phyloP scores from a whole-genome alignment of 2,888 invertebrate genomes.

The Dryobota labecula region DNA sequence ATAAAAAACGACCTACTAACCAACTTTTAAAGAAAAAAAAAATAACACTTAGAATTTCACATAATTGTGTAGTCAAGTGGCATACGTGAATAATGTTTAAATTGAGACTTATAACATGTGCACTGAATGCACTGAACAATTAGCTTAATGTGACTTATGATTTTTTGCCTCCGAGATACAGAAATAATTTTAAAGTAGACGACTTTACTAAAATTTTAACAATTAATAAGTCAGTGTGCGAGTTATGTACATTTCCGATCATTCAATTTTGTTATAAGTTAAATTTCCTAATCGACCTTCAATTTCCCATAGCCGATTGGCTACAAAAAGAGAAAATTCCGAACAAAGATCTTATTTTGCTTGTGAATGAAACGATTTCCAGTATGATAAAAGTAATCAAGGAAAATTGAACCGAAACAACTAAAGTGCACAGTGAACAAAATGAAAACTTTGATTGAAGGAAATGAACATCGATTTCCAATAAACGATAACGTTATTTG shows the following conservation, averaged over 20 bases:
- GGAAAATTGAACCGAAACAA: conserved; percentile 33
- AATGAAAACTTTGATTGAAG: conserved; percentile 31
- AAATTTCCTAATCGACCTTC: conserved; percentile 20
- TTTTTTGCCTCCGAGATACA: too few species aligned
- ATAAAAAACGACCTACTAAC: too few species aligned
- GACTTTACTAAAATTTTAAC: too few species aligned
- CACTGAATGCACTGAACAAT: too few species aligned
- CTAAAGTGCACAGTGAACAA: conserved; percentile 13
- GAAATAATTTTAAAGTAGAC: too few species aligned
- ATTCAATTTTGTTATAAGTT: neutral
- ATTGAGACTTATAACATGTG: too few species aligned
- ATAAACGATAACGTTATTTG: conserved; percentile 17
- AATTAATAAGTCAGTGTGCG: too few species aligned
- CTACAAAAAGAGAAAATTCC: conserved; percentile 39
- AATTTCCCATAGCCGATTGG: conserved; percentile 24
- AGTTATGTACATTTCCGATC: neutral
- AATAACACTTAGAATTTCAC: too few species aligned
- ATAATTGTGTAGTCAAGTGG: too few species aligned
- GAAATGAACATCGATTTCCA: conserved; percentile 30
- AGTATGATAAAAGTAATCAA: conserved; percentile 28
- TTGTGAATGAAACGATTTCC: conserved; percentile 38
- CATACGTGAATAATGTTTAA: too few species aligned
- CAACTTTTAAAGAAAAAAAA: too few species aligned
- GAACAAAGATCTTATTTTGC: conserved; percentile 30
- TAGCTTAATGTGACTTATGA: too few species aligned